A percentile compares a stretch with the other conserved stretches of the same genome.
phyloP scores from a whole-genome alignment of 2,113 vertebrate species.

The Albula glossodonta region DNA sequence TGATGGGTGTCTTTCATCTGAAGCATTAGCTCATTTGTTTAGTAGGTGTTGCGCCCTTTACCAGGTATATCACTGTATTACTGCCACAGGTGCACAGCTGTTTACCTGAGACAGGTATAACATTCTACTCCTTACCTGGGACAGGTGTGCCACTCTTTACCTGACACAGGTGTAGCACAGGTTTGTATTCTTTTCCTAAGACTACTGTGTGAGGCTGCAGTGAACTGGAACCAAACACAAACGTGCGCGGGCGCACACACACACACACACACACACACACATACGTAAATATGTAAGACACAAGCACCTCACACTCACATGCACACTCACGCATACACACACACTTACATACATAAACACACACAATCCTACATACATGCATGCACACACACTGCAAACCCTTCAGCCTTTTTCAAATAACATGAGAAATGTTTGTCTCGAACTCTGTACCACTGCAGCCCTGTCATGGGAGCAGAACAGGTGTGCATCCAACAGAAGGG shows the following conservation, averaged over 20 bases:
- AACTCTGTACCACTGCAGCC: background rate
- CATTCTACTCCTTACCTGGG: no score
- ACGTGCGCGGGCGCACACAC: background rate
- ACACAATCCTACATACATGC: background rate
- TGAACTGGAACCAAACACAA: background rate
- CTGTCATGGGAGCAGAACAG: background rate
- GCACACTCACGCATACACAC: no score
- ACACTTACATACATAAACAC: background rate
- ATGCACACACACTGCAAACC: background rate
- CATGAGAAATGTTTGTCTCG: constrained; percentile 20
- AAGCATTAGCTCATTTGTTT: background rate
- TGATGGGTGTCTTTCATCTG: background rate
- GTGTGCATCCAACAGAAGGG: background rate
- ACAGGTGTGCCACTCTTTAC: no score
- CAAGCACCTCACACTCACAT: background rate
- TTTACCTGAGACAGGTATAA: background rate
- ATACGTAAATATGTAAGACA: background rate
- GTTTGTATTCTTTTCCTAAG: no score
- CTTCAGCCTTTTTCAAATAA: constrained; percentile 50
- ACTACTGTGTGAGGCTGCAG: background rate
- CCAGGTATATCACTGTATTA: no score
- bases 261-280: background rate
- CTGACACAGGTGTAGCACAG: no score
- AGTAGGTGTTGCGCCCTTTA: no score
- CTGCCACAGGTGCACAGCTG: no score